Evolutionary conservation across 1,140 invertebrate species (phyloP), one percentile per base, ranked within the genome.

Genomic region (Odontomachus brunneus): DNA sequence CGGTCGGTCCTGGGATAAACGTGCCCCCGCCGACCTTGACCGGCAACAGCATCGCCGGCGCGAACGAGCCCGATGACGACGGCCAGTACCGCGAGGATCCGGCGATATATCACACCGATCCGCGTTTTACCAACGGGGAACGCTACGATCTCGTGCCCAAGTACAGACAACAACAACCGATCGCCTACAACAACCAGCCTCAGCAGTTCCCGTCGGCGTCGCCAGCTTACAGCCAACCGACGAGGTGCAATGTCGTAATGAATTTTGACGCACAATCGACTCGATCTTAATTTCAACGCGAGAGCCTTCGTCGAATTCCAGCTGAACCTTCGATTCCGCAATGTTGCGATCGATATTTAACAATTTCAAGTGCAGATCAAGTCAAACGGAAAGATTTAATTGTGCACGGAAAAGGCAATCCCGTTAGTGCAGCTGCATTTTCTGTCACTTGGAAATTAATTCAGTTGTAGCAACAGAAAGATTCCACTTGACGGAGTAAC

Each of bases 41-140:
- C 63, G 94, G 93, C 38, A 94, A 95, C 78, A 93, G 84, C 89
- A 95, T 90, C 87, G 72, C 63, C 15, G 86, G 89, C 33, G 93
- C 93, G 0, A 92, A 96, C 63, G 95, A 95, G 1, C 96, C 96
- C 15, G 95, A 97, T 85, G 97, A 97, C 89, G 97, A 97, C 88
- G 97, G 97, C 0, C 97, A 97, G 86, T 97, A 97, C 91, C 94
- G 96, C 44, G 97, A 97, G 89, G 97, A 97, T 91, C 97, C 97
- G 0, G 95, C 95, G n/a, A 95, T 97, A 53, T 97, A 97, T 90
- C 96, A 97, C 92, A 97, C 97, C 83, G 95, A 97, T 89, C 95
- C 96, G 9, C 95, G 96, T 82, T 97, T 95, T 92, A 97, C 96
- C 84, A 95, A 95, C 62, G 94, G 94, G 15, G 92, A 94, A 91